Evolutionary conservation across 1,140 invertebrate genomes (phyloP), one percentile per base, ranked within the genome.

Genomic region (Elymnias hypermnestra): DNA sequence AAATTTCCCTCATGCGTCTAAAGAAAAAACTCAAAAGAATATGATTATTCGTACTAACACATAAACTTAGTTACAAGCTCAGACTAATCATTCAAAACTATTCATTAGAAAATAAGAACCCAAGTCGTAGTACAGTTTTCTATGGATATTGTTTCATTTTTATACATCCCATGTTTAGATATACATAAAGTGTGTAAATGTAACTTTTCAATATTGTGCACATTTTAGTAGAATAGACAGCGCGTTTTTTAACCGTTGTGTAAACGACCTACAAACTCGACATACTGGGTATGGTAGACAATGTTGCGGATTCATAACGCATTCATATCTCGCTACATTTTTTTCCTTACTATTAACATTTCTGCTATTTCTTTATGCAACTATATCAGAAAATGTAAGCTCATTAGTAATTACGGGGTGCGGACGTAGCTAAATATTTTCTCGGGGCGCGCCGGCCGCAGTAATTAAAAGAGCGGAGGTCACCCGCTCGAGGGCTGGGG

Each of bases 341-440:
- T 21, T 36, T 21, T 21, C 19, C 15, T 36, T 19, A 33, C 22
- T 26, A 48, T 48, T 40, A 48, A 49, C 46, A 35, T 49, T 48
- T 36, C 46, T 42, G 46, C 29, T 21, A 28, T 51, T 28, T 43
- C 39, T 33, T 33, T 61, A 59, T 58, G 55, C 57, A 51, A 63
- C 41, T 56, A 60, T 52, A 61, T 51, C 53, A 59, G 53, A 57
- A 63, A 60, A 59, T 70, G 62, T 69, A 74, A 74, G 73, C 66
- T 77, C 73, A 78, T 82, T 76, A 78, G 77, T 82, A 76, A 82
- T 82, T 76, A 73, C 57, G 55, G 65, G 63, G 47, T 41, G 57
- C 62, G 70, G 76, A 76, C 74, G 73, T 62, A 60, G 62, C 69
- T 77, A 81, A 81, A 77, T 77, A 81, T 77, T 77, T 78, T 72